Evolutionary conservation across 1,140 invertebrate genomes (phyloP).

Genomic region (Drosophila kohkoa): DNA sequence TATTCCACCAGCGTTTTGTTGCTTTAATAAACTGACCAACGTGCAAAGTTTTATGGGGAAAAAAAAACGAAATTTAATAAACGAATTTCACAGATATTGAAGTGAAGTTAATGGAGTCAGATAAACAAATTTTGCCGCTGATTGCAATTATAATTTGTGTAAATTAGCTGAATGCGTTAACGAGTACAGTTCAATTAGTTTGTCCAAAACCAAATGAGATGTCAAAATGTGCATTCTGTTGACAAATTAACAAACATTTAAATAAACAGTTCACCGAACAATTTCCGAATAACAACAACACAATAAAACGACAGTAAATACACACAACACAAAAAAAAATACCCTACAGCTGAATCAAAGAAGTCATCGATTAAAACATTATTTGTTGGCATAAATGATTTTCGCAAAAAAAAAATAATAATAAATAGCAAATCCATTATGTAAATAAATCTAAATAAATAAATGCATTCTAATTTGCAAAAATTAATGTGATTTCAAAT

Average conservation of each 20-base stretch:
- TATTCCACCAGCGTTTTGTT: slow-evolving; percentile 8
- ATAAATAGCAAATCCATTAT: too few relatives aligned
- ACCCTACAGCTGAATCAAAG: neutral
- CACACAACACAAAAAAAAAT: neutral
- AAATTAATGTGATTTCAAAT: too few relatives aligned
- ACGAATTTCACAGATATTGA: neutral
- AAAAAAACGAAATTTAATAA: too few relatives aligned
- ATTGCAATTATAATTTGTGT: slow-evolving; percentile 44
- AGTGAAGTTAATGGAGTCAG: neutral
- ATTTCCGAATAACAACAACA: neutral
- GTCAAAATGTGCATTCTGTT: slow-evolving; percentile 26
- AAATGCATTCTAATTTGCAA: too few relatives aligned
- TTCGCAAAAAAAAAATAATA: too few relatives aligned
- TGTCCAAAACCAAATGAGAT: slow-evolving; percentile 15
- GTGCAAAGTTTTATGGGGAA: neutral
- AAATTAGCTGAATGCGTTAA: slow-evolving; percentile 33
- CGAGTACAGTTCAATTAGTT: slow-evolving; percentile 40
- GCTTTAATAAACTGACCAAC: neutral
- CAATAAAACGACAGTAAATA: neutral
- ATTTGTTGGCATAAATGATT: too few relatives aligned
- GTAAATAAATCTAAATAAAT: too few relatives aligned
- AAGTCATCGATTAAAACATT: neutral
- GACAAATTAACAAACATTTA: slow-evolving; percentile 53
- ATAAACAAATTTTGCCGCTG: slow-evolving; percentile 7
- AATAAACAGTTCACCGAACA: slow-evolving; percentile 39